Percentiles rank a stretch among this genome's conserved stretches.
Evolutionary conservation across 2,113 vertebrate genomes (phyloP).

Genomic region (Melanotaenia duboulayi): DNA sequence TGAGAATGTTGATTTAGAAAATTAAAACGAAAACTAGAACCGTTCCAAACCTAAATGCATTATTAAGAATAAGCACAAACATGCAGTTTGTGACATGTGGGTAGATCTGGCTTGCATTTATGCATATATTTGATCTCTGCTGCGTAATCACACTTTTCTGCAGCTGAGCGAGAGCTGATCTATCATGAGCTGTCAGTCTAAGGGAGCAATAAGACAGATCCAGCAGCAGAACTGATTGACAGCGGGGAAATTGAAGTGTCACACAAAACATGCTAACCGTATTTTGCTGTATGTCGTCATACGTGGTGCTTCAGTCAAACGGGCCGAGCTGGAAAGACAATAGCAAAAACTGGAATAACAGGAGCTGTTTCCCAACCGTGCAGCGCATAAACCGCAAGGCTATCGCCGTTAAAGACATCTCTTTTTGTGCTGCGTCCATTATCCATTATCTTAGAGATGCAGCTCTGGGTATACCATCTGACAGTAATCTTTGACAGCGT

Average conservation of each 20-base stretch:
- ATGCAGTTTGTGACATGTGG: background rate
- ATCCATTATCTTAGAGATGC: slow-evolving; percentile 33
- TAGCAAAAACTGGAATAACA: slow-evolving; percentile 31
- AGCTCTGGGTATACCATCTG: slow-evolving; percentile 29
- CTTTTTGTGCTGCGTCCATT: slow-evolving; percentile 27
- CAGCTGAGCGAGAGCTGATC: slow-evolving; percentile 42
- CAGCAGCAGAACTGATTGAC: slow-evolving; percentile 72
- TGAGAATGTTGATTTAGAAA: background rate
- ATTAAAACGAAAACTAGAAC: background rate
- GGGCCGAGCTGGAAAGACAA: slow-evolving; percentile 30
- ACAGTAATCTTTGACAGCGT: slow-evolving; percentile 52
- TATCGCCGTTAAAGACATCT: slow-evolving; percentile 5
- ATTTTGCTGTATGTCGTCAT: slow-evolving; percentile 66
- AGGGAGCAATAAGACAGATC: slow-evolving; percentile 43
- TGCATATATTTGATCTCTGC: slow-evolving; percentile 30
- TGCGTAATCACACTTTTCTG: slow-evolving; percentile 53
- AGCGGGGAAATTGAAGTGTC: slow-evolving; percentile 81
- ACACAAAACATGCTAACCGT: slow-evolving; percentile 75
- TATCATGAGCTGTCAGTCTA: slow-evolving; percentile 56
- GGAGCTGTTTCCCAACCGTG: slow-evolving; percentile 32
- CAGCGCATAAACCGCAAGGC: slow-evolving; percentile 24
- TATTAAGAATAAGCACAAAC: background rate
- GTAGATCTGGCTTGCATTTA: slow-evolving; percentile 15
- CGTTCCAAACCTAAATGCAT: background rate
- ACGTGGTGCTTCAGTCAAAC: slow-evolving; percentile 32